A percentile compares a stretch with the other conserved stretches of the same genome.
phyloP scores from a whole-genome alignment of 1,140 invertebrate species.

The Meteorus sp. region DNA sequence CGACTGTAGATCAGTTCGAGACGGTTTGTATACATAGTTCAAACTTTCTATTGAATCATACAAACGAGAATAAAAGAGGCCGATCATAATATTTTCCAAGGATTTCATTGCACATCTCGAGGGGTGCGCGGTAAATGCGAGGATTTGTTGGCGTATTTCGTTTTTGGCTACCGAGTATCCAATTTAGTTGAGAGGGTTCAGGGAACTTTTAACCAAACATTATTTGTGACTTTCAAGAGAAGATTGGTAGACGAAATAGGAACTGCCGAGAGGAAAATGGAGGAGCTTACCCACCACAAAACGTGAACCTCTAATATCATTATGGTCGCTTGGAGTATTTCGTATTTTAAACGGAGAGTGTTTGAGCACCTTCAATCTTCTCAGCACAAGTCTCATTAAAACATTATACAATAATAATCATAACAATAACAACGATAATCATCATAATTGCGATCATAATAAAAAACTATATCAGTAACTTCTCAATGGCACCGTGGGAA shows the following conservation, averaged over 20 bases:
- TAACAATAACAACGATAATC: too few species aligned
- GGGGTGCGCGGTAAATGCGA: too few species aligned
- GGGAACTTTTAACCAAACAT: conserved; percentile 29
- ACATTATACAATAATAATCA: too few species aligned
- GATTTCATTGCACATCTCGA: too few species aligned
- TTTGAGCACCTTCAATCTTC: not conserved
- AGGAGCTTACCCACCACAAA: conserved; percentile 29
- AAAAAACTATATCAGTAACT: too few species aligned
- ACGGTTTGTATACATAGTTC: too few species aligned
- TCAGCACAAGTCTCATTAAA: too few species aligned
- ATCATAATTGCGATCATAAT: too few species aligned
- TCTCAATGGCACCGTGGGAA: too few species aligned
- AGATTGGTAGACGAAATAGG: conserved; percentile 15
- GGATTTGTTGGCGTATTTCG: conserved; percentile 5
- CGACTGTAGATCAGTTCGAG: too few species aligned
- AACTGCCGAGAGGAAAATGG: conserved; percentile 16
- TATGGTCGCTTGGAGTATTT: conserved; percentile 18
- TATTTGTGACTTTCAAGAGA: conserved; percentile 24
- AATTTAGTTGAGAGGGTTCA: conserved; percentile 35
- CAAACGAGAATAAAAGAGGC: conserved; percentile 11
- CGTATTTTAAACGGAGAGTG: not conserved
- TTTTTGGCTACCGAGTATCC: conserved; percentile 27
- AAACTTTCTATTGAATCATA: too few species aligned
- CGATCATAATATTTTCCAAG: conserved; percentile 8
- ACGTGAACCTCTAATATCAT: conserved; percentile 31